Evolutionary conservation across 2,113 vertebrate species (phyloP).

Genomic region (Limanda limanda): DNA sequence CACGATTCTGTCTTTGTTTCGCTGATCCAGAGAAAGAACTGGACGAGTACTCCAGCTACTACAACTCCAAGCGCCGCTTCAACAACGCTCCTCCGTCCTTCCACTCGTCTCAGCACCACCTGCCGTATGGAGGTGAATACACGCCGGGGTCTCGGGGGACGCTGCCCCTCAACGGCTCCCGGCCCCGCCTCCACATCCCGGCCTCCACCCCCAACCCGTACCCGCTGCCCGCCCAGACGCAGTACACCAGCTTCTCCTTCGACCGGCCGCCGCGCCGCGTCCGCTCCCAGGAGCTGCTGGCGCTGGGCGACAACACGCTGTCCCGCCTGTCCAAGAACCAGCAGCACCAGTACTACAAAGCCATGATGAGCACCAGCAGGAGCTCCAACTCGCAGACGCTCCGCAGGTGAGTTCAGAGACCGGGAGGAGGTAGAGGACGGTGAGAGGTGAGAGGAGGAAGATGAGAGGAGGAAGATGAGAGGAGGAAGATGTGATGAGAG

Average conservation of each 20-base stretch:
- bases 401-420: slow-evolving; percentile 66
- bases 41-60: slow-evolving; percentile 90
- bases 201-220: slow-evolving; percentile 84
- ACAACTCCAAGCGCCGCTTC: slow-evolving; percentile 83
- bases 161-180: slow-evolving; percentile 85
- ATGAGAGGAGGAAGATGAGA: background rate
- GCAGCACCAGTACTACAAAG: slow-evolving; percentile 84
- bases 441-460: background rate
- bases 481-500: background rate
- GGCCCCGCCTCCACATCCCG: slow-evolving; percentile 78
- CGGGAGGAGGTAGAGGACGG: background rate
- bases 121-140: slow-evolving; percentile 81
- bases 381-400: slow-evolving; percentile 75
- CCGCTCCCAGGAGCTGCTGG: slow-evolving; percentile 89
- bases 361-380: slow-evolving; percentile 79
- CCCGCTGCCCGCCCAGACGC: slow-evolving; percentile 76
- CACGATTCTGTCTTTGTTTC: background rate
- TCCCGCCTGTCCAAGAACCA: slow-evolving; percentile 83
- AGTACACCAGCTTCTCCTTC: slow-evolving; percentile 68
- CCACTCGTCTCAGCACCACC: slow-evolving; percentile 84
- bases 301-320: slow-evolving; percentile 79
- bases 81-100: slow-evolving; percentile 82
- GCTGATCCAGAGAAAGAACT: slow-evolving; percentile 85
- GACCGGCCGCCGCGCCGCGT: slow-evolving; percentile 80
- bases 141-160: slow-evolving; percentile 84